Percentiles rank a stretch among this genome's conserved stretches.
phyloP scores from a whole-genome alignment of 1,140 invertebrate species.

The Pseudomyrmex flavicornis region DNA sequence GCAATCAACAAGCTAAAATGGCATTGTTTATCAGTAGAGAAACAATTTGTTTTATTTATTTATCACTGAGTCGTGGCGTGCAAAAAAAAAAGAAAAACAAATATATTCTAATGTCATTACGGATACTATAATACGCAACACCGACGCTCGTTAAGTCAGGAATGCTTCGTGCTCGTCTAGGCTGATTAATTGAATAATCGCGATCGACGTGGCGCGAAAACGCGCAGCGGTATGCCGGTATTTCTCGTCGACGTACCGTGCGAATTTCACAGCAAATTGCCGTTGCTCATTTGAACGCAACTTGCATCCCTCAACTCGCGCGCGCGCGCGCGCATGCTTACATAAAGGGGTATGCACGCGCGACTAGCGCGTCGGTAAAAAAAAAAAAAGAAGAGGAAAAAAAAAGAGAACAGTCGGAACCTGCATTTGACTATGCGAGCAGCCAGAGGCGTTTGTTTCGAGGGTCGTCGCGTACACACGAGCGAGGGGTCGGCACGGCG shows the following conservation, averaged over 20 bases:
- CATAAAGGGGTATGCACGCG: conserved; percentile 43
- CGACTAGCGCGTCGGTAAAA: conserved; percentile 29
- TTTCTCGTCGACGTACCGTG: background rate
- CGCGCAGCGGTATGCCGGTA: background rate
- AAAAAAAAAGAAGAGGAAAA: background rate
- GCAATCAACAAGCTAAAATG: too few relatives aligned
- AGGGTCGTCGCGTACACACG: conserved; percentile 42
- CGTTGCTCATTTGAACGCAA: conserved; percentile 61
- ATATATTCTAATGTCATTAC: background rate
- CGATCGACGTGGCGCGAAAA: conserved; percentile 43
- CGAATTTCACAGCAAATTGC: conserved; percentile 55
- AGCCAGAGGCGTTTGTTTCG: conserved; percentile 16
- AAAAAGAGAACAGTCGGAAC: conserved; percentile 41
- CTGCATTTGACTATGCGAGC: background rate
- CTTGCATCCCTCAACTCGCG: background rate
- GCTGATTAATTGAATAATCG: conserved; percentile 42
- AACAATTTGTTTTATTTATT: conserved; percentile 2
- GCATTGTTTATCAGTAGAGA: too few relatives aligned
- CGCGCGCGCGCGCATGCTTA: background rate
- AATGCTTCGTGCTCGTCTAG: background rate
- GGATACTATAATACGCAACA: background rate
- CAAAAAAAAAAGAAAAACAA: background rate
- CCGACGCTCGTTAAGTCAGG: background rate
- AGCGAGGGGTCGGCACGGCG: conserved; percentile 33
- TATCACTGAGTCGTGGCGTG: background rate